Percentiles rank a stretch among this genome's conserved stretches.
Conservation (phyloP, 2,113 vertebrate species). For the Gymnarchus niloticus region DNA sequence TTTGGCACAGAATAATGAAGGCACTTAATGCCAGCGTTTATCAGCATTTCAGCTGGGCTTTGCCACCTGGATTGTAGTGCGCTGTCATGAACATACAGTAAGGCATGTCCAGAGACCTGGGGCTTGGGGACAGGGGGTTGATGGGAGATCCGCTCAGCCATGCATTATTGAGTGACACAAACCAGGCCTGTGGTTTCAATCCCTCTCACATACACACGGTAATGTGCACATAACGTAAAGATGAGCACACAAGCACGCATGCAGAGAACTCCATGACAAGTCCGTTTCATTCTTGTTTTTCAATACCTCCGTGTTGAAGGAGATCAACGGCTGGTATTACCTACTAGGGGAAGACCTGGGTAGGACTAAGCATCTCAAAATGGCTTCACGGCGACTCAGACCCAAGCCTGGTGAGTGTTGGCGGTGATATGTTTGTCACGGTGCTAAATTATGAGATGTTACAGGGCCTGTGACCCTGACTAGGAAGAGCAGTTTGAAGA, state of each 20-base stretch:
- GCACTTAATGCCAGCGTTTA: neutral
- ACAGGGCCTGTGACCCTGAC: neutral
- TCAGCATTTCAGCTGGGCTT: neutral
- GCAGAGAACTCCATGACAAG: neutral
- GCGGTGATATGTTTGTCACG: neutral
- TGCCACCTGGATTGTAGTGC: conserved; percentile 24
- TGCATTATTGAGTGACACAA: neutral
- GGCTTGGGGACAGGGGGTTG: neutral
- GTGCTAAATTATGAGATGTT: neutral
- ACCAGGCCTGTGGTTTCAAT: neutral
- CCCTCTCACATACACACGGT: neutral
- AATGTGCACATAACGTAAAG: neutral
- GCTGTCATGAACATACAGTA: conserved; percentile 28
- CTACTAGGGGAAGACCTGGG: conserved; percentile 77
- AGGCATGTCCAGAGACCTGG: neutral
- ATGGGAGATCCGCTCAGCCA: neutral
- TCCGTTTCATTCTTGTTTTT: neutral
- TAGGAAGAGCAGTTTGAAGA: neutral
- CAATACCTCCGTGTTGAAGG: conserved; percentile 36
- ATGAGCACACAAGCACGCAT: neutral
- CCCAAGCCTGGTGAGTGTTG: conserved; percentile 43
- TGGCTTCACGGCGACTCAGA: conserved; percentile 54
- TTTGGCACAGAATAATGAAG: neutral
- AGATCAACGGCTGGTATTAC: conserved; percentile 82
- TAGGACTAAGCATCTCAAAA: conserved; percentile 81